phyloP scores from a whole-genome alignment of 2,113 vertebrate genomes.

The Nibea coibor region DNA sequence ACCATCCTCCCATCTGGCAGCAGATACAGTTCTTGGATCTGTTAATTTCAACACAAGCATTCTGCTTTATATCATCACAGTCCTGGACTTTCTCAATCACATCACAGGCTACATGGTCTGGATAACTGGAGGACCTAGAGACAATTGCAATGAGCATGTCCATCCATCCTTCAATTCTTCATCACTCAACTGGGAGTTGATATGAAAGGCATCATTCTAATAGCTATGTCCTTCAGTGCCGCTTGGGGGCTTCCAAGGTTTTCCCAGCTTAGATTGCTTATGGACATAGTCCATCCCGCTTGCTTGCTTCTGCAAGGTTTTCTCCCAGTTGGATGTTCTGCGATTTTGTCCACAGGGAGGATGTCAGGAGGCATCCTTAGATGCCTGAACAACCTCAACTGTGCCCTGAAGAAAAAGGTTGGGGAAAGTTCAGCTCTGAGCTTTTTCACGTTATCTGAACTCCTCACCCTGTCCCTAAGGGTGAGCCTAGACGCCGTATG shows the following conservation, averaged over 20 bases:
- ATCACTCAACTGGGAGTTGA: neutral
- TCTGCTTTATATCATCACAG: neutral
- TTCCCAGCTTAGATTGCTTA: neutral
- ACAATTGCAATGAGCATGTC: neutral
- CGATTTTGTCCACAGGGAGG: slow-evolving; percentile 4
- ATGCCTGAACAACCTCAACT: slow-evolving; percentile 21
- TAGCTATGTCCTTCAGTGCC: neutral
- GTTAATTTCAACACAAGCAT: neutral
- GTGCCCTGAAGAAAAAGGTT: neutral
- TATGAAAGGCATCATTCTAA: neutral
- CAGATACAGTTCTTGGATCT: neutral
- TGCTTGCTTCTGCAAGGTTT: neutral
- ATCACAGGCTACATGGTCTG: neutral
- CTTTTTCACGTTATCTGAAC: slow-evolving; percentile 50
- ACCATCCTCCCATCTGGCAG: neutral
- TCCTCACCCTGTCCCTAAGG: slow-evolving; percentile 32
- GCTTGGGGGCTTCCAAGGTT: neutral
- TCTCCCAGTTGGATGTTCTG: slow-evolving; percentile 4
- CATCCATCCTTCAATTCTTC: neutral
- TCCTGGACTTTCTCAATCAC: neutral
- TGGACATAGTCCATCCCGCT: neutral
- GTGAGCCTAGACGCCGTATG: slow-evolving; percentile 23
- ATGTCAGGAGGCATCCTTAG: slow-evolving; percentile 12
- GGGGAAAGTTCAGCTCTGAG: neutral
- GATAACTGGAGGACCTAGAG: neutral